Evolutionary conservation across 2,888 invertebrate species (phyloP).

Genomic region (Oligia strigilis): DNA sequence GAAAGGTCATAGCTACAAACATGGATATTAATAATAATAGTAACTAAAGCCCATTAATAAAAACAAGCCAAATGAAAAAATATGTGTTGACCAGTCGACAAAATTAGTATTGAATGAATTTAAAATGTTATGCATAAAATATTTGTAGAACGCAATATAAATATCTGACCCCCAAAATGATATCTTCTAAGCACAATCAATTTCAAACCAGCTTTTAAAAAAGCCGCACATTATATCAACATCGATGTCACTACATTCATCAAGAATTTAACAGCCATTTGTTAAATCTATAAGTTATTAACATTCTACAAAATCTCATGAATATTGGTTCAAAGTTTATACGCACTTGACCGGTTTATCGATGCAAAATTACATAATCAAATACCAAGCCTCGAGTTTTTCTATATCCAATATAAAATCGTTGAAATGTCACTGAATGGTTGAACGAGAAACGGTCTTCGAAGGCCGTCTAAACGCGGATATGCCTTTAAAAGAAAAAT

Average conservation of each 20-base stretch:
- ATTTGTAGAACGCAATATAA: conserved; percentile 32
- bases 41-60: neutral
- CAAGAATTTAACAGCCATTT: conserved; percentile 37
- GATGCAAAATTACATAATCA: conserved; percentile 63
- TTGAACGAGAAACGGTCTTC: conserved; percentile 27
- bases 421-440: conserved; percentile 31
- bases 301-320: conserved; percentile 41
- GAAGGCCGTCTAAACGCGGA: conserved; percentile 51
- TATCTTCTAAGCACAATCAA: conserved; percentile 47
- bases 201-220: conserved; percentile 34
- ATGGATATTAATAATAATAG: neutral
- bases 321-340: conserved; percentile 47
- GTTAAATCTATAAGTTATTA: conserved; percentile 44
- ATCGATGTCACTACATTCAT: conserved; percentile 22
- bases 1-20: neutral
- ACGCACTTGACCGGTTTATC: conserved; percentile 59
- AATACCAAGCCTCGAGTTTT: conserved; percentile 51
- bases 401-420: conserved; percentile 32
- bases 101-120: conserved; percentile 9
- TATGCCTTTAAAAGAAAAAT: conserved; percentile 42
- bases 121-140: conserved; percentile 17
- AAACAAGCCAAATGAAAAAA: neutral
- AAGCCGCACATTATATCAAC: conserved; percentile 25
- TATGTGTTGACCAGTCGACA: neutral
- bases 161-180: conserved; percentile 41